Evolutionary conservation across 2,797 vertebrate species (phyloP).

Genomic region (Hipposideros larvatus): DNA sequence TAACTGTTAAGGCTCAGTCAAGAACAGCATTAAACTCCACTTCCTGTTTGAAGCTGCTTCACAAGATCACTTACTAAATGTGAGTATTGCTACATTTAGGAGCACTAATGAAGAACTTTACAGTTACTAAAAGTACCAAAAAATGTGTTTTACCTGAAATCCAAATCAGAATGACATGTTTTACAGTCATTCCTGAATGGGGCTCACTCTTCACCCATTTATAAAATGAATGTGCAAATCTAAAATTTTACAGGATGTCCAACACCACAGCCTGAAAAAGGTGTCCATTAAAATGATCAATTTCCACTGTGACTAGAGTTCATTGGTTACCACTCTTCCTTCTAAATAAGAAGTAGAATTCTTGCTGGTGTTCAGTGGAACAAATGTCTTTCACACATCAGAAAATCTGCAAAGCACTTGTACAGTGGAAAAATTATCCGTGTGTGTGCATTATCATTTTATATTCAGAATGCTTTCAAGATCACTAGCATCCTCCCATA

Average conservation of each 20-base stretch:
- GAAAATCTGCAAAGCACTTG: not conserved
- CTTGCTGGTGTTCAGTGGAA: not conserved
- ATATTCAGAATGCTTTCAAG: constrained; percentile 1
- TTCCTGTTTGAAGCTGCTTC: not conserved
- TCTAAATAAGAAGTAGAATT: not conserved
- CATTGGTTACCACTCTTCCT: not conserved
- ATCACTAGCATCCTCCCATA: not conserved
- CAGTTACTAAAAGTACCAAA: not conserved
- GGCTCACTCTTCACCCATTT: not conserved
- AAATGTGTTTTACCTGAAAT: constrained; percentile 37
- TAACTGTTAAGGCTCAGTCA: not conserved
- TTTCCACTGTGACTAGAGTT: not conserved
- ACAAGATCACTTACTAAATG: constrained; percentile 10
- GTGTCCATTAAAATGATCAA: not conserved
- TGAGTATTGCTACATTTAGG: not conserved
- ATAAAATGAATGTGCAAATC: not conserved
- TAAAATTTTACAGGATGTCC: not conserved
- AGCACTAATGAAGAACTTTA: constrained; percentile 7
- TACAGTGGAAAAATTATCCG: not conserved
- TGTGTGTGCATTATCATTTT: not conserved
- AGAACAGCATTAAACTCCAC: not conserved
- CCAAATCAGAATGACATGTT: constrained; percentile 20
- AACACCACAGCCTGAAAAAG: not conserved
- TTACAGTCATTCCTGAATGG: not conserved
- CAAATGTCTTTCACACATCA: not conserved